Percentiles rank a stretch among this genome's conserved stretches.
These are phyloP conservation scores for Ophiodon elongatus DNA, from an alignment of 2,113 vertebrate genomes.

Conservation along the genomic window DNA sequence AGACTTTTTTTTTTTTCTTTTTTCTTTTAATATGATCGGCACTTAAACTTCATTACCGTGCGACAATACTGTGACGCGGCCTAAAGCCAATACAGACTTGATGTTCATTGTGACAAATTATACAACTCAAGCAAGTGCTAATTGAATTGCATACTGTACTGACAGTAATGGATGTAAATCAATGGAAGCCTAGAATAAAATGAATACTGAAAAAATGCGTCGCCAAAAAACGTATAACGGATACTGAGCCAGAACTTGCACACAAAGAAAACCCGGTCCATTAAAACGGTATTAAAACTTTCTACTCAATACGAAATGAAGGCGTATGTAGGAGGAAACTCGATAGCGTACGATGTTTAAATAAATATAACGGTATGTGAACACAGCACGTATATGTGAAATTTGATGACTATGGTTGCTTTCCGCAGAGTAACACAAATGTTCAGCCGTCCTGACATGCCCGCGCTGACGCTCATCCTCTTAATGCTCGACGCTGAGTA, in stretches of 20 bases:
- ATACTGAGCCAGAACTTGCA: neutral
- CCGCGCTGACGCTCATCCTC: slow-evolving; percentile 41
- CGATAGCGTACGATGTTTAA: neutral
- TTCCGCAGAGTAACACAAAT: neutral
- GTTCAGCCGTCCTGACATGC: neutral
- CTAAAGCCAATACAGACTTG: neutral
- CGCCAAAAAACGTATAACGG: neutral
- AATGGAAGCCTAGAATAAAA: neutral
- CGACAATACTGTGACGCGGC: neutral
- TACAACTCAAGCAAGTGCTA: neutral
- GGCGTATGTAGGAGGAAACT: neutral
- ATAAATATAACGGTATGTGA: neutral
- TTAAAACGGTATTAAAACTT: no score
- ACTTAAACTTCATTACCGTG: neutral
- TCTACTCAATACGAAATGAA: neutral
- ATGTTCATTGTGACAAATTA: neutral
- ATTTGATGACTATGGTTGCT: neutral
- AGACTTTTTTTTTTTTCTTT: neutral
- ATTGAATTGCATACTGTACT: neutral
- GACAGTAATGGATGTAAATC: neutral
- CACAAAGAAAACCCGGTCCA: neutral
- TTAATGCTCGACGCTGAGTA: slow-evolving; percentile 37
- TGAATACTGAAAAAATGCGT: neutral
- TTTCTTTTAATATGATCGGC: neutral
- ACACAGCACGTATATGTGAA: no score